Conservation (phyloP, 2,113 vertebrate species). For the Hippocampus abdominalis region DNA sequence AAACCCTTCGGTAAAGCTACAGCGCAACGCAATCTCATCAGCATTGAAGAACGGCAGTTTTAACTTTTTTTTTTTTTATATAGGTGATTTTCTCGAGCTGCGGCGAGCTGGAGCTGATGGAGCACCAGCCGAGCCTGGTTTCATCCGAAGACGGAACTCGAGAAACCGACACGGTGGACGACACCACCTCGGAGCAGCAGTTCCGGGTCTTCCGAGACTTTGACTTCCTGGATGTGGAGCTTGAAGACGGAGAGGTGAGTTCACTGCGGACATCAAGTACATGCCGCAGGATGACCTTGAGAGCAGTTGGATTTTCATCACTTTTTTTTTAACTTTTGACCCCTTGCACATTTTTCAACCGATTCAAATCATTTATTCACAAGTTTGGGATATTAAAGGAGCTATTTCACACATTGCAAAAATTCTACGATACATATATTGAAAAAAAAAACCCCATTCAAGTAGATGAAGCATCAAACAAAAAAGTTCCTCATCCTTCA, state of each 20-base stretch:
- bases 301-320: background rate
- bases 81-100: slow-evolving; percentile 98
- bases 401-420: too few species aligned
- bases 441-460: too few species aligned
- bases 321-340: too few species aligned
- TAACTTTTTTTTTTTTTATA: background rate
- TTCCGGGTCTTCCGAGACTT: slow-evolving; percentile 97
- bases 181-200: slow-evolving; percentile 93
- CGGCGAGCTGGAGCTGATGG: slow-evolving; percentile 92
- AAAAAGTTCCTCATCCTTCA: too few species aligned
- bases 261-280: rapidly evolving
- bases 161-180: slow-evolving; percentile 90
- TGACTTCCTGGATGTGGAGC: slow-evolving; percentile 96
- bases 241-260: slow-evolving; percentile 96
- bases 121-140: slow-evolving; percentile 90
- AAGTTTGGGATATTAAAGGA: too few species aligned
- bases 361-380: too few species aligned
- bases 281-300: background rate
- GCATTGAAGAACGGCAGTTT: rapidly evolving
- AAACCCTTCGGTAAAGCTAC: slow-evolving; percentile 89
- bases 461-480: too few species aligned
- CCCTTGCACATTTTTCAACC: too few species aligned
- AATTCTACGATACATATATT: too few species aligned
- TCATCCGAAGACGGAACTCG: slow-evolving; percentile 88
- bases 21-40: background rate